phyloP scores from a whole-genome alignment of 30 jellyfish, hydroid and myxozoan genomes.

The Aurelia sp. region DNA sequence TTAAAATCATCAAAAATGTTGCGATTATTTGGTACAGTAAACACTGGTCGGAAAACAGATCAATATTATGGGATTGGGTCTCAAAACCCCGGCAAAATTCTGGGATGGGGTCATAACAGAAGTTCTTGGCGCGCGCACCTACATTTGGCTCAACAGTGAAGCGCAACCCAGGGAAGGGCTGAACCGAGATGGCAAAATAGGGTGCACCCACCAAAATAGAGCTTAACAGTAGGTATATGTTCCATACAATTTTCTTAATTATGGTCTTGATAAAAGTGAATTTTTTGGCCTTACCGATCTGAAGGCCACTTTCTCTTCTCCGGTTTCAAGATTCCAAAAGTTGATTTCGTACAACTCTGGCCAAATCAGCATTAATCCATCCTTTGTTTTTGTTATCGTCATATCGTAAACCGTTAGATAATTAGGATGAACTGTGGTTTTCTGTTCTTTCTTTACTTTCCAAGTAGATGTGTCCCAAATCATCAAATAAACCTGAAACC shows the following conservation, averaged over 20 bases:
- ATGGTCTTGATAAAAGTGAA: background rate
- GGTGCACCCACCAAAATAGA: too few relatives aligned
- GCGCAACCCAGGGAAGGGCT: background rate
- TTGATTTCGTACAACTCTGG: conserved; percentile 69
- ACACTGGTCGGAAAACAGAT: too few relatives aligned
- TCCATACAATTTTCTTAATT: background rate
- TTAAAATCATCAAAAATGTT: too few relatives aligned
- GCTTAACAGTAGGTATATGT: too few relatives aligned
- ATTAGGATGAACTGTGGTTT: conserved; percentile 49
- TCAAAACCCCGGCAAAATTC: too few relatives aligned
- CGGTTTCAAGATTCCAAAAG: conserved; percentile 83
- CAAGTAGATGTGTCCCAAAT: conserved; percentile 72
- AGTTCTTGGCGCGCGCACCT: too few relatives aligned
- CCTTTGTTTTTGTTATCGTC: conserved; percentile 4
- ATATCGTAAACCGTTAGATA: conserved; percentile 27
- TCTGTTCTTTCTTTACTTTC: conserved; percentile 36
- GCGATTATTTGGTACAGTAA: too few relatives aligned
- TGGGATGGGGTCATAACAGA: too few relatives aligned
- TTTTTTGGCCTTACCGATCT: conserved; percentile 40
- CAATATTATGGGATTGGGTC: too few relatives aligned
- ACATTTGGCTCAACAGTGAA: background rate
- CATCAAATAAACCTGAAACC: conserved; percentile 31
- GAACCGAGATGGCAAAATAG: too few relatives aligned
- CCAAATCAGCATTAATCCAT: conserved; percentile 69
- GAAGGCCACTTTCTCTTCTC: conserved; percentile 66